phyloP scores from a whole-genome alignment of 2,888 invertebrate genomes.

The Tenodera sinensis region DNA sequence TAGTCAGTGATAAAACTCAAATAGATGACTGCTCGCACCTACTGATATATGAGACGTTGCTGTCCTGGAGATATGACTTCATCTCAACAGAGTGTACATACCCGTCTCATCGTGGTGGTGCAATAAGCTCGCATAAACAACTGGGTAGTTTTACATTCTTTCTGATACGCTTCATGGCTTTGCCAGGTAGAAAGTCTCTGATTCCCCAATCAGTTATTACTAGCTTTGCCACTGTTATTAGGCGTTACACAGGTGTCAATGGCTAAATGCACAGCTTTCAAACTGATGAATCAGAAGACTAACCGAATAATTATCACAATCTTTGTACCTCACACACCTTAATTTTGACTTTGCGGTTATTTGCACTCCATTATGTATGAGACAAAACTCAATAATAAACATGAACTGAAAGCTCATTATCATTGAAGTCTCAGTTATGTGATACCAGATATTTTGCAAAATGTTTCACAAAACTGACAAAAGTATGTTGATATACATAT shows the following conservation, averaged over 20 bases:
- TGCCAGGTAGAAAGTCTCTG: too few relatives aligned
- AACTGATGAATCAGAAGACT: background rate
- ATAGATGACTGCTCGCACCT: too few relatives aligned
- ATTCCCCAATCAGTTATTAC: too few relatives aligned
- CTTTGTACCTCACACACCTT: background rate
- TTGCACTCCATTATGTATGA: background rate
- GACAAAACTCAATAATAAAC: background rate
- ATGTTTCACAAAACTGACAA: background rate
- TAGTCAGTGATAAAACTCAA: too few relatives aligned
- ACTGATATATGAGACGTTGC: too few relatives aligned
- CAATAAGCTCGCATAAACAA: too few relatives aligned
- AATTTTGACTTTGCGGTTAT: background rate
- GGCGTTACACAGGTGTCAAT: background rate
- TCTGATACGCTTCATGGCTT: too few relatives aligned
- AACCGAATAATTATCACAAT: background rate
- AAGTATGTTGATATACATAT: background rate
- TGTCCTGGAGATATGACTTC: too few relatives aligned
- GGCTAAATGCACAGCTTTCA: background rate
- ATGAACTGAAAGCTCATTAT: background rate
- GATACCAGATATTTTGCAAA: background rate
- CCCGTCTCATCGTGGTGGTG: too few relatives aligned
- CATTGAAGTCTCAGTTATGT: background rate
- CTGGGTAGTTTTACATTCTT: too few relatives aligned
- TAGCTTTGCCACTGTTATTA: too few relatives aligned
- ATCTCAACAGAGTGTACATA: too few relatives aligned